Percentiles rank a stretch among this genome's conserved stretches.
Evolutionary conservation across 64 coral and sea anemone genomes (phyloP).

Genomic region (Montipora foliosa): DNA sequence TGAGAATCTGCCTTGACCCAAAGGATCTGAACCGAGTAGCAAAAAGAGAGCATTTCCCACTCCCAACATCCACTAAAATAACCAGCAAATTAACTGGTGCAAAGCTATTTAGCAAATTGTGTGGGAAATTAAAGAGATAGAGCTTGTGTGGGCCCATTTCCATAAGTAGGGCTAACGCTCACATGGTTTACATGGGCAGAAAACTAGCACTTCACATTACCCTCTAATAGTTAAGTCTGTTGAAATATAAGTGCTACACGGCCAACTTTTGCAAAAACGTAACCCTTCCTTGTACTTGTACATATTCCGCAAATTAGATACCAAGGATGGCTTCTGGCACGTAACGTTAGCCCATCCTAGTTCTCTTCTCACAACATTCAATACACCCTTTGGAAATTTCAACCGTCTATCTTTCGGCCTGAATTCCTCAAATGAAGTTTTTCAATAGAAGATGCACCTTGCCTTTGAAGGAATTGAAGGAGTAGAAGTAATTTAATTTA

Average conservation of each 20-base stretch:
- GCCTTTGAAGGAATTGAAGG: conserved; percentile 46
- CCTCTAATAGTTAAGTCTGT: too few relatives aligned
- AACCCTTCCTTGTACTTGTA: too few relatives aligned
- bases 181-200: too few relatives aligned
- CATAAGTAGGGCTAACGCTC: too few relatives aligned
- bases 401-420: conserved; percentile 22
- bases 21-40: conserved; percentile 47
- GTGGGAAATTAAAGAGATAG: too few relatives aligned
- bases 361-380: not conserved
- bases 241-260: too few relatives aligned
- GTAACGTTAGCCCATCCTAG: conserved; percentile 24
- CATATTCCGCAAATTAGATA: conserved; percentile 19
- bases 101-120: not conserved
- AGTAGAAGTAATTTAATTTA: not conserved
- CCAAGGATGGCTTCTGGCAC: not conserved
- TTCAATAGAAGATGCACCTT: conserved; percentile 19
- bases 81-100: conserved; percentile 26
- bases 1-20: conserved; percentile 54
- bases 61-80: conserved; percentile 40
- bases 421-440: conserved; percentile 6
- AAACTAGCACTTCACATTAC: too few relatives aligned
- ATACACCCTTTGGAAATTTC: conserved; percentile 45
- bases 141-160: too few relatives aligned
- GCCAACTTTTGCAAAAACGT: too few relatives aligned
- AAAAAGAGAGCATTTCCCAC: conserved; percentile 26